These are phyloP conservation scores for Leptinotarsa lineolata DNA, from an alignment of 1,140 invertebrate genomes.

Conservation along the genomic window DNA sequence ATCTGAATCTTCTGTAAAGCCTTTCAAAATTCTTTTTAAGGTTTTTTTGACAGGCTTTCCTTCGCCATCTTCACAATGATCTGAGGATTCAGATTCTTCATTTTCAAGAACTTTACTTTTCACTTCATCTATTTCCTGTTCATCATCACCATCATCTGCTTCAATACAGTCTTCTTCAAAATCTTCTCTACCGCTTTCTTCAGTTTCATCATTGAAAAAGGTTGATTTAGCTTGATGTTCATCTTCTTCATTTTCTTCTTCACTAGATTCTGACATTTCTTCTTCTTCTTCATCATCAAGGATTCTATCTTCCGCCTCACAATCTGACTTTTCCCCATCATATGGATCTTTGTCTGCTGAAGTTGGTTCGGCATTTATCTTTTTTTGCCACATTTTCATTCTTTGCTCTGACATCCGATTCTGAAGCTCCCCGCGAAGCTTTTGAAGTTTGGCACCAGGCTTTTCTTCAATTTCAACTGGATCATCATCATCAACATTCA, in stretches of 20 bases:
- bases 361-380: conserved; percentile 57
- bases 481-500: conserved; percentile 52
- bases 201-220: conserved; percentile 49
- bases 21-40: conserved; percentile 51
- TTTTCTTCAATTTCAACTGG: conserved; percentile 55
- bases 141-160: conserved; percentile 55
- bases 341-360: conserved; percentile 38
- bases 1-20: conserved; percentile 46
- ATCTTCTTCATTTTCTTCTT: conserved; percentile 51
- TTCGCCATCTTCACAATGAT: conserved; percentile 37
- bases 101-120: conserved; percentile 51
- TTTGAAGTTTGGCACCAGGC: conserved; percentile 63
- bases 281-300: conserved; percentile 56
- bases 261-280: conserved; percentile 47
- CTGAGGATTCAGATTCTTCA: conserved; percentile 43
- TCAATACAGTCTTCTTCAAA: conserved; percentile 52
- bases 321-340: conserved; percentile 33
- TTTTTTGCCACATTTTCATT: conserved; percentile 67
- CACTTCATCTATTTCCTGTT: conserved; percentile 45
- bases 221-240: conserved; percentile 46
- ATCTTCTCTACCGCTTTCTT: conserved; percentile 48
- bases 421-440: conserved; percentile 67
- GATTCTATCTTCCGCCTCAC: conserved; percentile 46
- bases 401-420: conserved; percentile 66
- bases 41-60: conserved; percentile 38